phyloP scores from a whole-genome alignment of 2,113 vertebrate genomes.

The Bettongia penicillata region DNA sequence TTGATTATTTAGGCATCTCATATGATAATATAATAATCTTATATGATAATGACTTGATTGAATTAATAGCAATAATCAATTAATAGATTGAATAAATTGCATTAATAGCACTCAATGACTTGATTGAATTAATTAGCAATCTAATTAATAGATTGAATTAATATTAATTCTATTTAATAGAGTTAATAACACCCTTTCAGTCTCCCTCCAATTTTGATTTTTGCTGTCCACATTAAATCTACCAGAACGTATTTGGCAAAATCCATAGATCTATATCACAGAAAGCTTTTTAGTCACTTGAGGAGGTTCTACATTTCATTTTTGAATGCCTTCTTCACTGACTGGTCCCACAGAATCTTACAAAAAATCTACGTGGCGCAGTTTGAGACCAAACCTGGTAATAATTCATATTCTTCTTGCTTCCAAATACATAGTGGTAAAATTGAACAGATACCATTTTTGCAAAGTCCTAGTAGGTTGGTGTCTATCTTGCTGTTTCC shows the following conservation, averaged over 20 bases:
- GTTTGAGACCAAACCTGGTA: not conserved
- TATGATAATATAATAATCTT: not conserved
- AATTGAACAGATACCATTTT: not conserved
- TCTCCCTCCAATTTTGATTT: not conserved
- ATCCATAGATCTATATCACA: not conserved
- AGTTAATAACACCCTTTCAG: too few relatives aligned
- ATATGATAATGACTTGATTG: not conserved
- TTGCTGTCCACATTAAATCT: not conserved
- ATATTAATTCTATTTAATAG: too few relatives aligned
- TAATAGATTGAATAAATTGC: too few relatives aligned
- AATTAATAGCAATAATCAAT: too few relatives aligned
- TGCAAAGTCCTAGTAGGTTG: not conserved
- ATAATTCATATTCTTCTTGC: not conserved
- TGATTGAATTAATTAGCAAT: too few relatives aligned
- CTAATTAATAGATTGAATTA: too few relatives aligned
- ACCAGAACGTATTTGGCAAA: not conserved
- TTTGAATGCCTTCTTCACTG: not conserved
- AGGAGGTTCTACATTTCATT: not conserved
- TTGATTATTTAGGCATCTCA: not conserved
- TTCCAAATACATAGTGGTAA: not conserved
- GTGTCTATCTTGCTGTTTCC: not conserved
- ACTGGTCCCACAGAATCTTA: not conserved
- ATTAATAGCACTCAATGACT: too few relatives aligned
- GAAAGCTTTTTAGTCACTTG: not conserved
- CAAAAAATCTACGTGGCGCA: not conserved